Evolutionary conservation across 1,140 invertebrate species (phyloP), one percentile per base, ranked within the genome.

Genomic region (Cherax destructor): DNA sequence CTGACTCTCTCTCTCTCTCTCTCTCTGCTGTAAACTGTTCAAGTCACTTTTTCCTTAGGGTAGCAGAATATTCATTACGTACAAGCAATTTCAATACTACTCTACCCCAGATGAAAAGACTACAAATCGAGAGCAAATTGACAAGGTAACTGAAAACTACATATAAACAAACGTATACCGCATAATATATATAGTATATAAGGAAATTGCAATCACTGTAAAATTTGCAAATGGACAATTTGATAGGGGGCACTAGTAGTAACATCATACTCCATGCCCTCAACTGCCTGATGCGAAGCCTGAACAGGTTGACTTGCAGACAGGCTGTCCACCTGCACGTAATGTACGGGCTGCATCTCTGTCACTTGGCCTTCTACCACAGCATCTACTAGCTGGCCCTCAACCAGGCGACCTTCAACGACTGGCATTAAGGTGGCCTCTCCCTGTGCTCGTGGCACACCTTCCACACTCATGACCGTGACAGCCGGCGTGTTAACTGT

Each of bases 291-390:
- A 11, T 61, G 84, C 21, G 87, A 52, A 1, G 85, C 24, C 50
- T 91, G 90, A 18, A 91, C 69, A 13, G 85, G 13, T 41, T 91
- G 90, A 16, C 80, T 72, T 1, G 61, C 69, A n/a, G 84, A 50
- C 16, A 91, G 59, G 6, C 85, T 84, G 1, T 91, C 90, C 84
- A 91, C 90, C 78, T 91, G 90, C 7, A 91, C 90, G 11, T 86
- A 91, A n/a, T 87, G 90, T n/a, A 91, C 78, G 10, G 83, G 90
- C 69, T 91, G 90, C 77, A 91, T 74, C 65, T 86, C 90, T 9
- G 77, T 83, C n/a, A 86, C 78, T n/a, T 91, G 90, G 50, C 84
- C 84, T 9, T 72, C 90, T 21, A 91, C 90, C 78, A 76, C 90
- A 69, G 84, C 69, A 50, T 91, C 79, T 2, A 91, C 90, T 18